Evolutionary conservation across 1,140 invertebrate species (phyloP), one percentile per base, ranked within the genome.

Genomic region (Sipha flava): DNA sequence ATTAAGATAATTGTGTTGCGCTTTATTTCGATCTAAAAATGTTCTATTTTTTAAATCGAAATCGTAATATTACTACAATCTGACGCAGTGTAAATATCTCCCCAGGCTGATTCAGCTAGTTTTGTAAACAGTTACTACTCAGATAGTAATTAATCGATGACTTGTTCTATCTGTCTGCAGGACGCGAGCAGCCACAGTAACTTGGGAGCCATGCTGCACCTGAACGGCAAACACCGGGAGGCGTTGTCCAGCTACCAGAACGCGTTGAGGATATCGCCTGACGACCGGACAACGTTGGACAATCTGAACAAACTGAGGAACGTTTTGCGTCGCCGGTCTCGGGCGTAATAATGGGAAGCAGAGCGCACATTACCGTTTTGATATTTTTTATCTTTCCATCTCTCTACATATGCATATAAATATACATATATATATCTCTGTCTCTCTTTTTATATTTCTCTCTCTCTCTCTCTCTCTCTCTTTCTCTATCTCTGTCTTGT

Each of bases 151-250:
- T n/a, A n/a, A n/a, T n/a, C n/a, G n/a, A n/a, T n/a, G n/a, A n/a
- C n/a, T n/a, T n/a, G 21, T n/a, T 37, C 9, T 66, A 2, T 43
- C 26, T n/a, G n/a, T 40, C 37, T 43, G 16, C 88, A 94, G 91
- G 93, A 96, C 83, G 92, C 95, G 0, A 89, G 93, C 79, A 93
- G 93, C 75, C 94, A 97, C 85, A 95, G 95, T 83, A 98, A 98
- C 85, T 86, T 97, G 43, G 96, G 95, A 21, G 95, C 95, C 54
- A 97, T 98, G 84, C 87, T 96, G 29, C 95, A 97, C 86, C 87
- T 97, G 64, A 95, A 96, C 85, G 94, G 94, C 12, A 95, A 96
- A 87, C 92, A 94, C 80, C 86, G 87, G 18, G 93, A 96, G 84
- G 96, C 96, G 0, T 93, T 94, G 31, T 86, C 88, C 9, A 92